phyloP scores from a whole-genome alignment of 2,113 vertebrate species.

The Pluvialis apricaria region DNA sequence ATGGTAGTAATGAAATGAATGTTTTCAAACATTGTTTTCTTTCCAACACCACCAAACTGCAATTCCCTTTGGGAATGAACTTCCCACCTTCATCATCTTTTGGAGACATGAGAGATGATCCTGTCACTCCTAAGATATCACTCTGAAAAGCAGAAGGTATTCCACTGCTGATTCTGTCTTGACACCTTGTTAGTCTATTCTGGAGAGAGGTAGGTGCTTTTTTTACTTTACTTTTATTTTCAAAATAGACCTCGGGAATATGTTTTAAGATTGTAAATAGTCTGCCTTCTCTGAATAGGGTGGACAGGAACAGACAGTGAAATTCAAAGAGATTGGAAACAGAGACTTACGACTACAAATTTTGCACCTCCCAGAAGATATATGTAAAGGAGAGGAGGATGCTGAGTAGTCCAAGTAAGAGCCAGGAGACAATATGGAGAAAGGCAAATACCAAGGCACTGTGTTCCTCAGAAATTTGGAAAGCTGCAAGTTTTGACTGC shows the following conservation, averaged over 20 bases:
- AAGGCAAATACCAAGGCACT: neutral
- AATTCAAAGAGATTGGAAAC: neutral
- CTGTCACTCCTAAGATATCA: neutral
- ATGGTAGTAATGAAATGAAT: neutral
- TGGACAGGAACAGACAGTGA: neutral
- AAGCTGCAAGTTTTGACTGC: neutral
- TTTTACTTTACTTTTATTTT: neutral
- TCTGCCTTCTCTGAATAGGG: neutral
- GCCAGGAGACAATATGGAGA: neutral
- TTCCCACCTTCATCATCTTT: neutral
- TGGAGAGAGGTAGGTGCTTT: neutral
- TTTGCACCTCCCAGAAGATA: neutral
- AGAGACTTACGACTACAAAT: neutral
- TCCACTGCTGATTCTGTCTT: neutral
- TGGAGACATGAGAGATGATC: neutral
- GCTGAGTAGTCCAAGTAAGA: neutral
- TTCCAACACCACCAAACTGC: neutral
- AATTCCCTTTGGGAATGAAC: neutral
- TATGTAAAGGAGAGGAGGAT: neutral
- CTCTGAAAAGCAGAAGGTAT: neutral
- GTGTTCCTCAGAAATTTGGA: neutral
- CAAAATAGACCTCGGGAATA: neutral
- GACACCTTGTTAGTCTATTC: neutral
- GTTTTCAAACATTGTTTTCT: neutral
- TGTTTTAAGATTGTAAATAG: neutral